phyloP scores from a whole-genome alignment of 2,888 invertebrate species.

The Hymenopus coronatus region DNA sequence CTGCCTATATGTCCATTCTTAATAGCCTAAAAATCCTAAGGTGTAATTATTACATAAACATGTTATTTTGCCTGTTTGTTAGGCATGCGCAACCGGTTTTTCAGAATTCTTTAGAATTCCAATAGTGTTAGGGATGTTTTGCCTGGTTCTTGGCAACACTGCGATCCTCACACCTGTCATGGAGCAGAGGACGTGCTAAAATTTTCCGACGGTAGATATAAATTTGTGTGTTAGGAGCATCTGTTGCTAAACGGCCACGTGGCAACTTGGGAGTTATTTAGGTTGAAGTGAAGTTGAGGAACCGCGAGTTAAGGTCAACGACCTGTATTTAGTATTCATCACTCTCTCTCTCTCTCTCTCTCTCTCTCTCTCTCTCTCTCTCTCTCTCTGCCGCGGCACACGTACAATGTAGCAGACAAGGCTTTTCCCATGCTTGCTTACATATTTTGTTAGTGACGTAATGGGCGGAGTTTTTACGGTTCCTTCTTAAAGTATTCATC shows the following conservation, averaged over 20 bases:
- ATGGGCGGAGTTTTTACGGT: neutral
- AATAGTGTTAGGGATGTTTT: neutral
- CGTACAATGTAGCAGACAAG: neutral
- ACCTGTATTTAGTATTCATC: neutral
- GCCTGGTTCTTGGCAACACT: neutral
- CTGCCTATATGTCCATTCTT: too few species aligned
- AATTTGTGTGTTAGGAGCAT: neutral
- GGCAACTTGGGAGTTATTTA: neutral
- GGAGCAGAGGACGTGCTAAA: neutral
- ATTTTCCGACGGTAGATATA: neutral
- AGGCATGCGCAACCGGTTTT: too few species aligned
- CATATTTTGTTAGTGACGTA: neutral
- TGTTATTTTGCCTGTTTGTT: too few species aligned
- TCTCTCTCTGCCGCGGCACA: neutral
- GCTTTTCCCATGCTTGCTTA: neutral
- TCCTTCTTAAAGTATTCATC: too few species aligned
- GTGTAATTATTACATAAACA: too few species aligned
- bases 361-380: neutral
- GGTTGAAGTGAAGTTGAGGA: neutral
- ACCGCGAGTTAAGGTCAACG: neutral
- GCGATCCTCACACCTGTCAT: neutral
- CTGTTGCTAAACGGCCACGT: neutral
- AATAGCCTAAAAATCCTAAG: too few species aligned
- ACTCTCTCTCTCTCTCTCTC: neutral
- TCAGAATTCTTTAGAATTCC: too few species aligned